Evolutionary conservation across 2,888 invertebrate species (phyloP).

Genomic region (Agrypnus murinus): DNA sequence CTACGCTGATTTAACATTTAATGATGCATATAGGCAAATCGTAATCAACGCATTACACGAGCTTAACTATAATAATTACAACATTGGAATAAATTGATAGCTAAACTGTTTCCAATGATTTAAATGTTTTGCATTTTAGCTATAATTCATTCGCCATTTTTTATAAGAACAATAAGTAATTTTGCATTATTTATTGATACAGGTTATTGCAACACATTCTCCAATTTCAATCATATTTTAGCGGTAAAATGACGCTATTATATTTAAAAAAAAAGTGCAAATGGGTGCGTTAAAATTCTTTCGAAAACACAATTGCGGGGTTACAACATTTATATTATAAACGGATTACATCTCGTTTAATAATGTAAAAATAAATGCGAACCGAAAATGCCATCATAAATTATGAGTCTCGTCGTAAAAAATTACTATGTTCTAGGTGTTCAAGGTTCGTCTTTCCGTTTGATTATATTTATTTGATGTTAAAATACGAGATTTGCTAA

Average conservation of each 20-base stretch:
- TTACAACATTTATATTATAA: conserved; percentile 22
- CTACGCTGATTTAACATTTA: conserved; percentile 30
- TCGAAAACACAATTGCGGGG: background rate
- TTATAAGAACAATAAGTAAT: background rate
- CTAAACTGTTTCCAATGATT: background rate
- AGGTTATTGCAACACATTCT: background rate
- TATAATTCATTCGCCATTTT: too few relatives aligned
- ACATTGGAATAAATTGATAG: conserved; percentile 11
- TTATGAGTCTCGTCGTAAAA: conserved; percentile 11
- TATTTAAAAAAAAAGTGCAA: conserved; percentile 12
- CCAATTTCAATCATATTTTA: conserved; percentile 1
- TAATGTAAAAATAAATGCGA: conserved; percentile 19
- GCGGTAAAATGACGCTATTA: background rate
- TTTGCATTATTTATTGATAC: background rate
- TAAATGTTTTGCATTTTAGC: too few relatives aligned
- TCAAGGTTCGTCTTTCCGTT: background rate
- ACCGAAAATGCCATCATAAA: conserved; percentile 33
- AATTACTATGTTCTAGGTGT: conserved; percentile 6
- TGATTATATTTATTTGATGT: background rate
- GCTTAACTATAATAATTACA: conserved; percentile 17
- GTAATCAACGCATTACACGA: conserved; percentile 21
- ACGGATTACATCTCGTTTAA: conserved; percentile 20
- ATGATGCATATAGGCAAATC: conserved; percentile 35
- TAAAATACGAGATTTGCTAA: background rate
- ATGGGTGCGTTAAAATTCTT: conserved; percentile 22